These are phyloP conservation scores for Ageneiosus marmoratus DNA, from an alignment of 2,113 vertebrate genomes.

Conservation along the genomic window DNA sequence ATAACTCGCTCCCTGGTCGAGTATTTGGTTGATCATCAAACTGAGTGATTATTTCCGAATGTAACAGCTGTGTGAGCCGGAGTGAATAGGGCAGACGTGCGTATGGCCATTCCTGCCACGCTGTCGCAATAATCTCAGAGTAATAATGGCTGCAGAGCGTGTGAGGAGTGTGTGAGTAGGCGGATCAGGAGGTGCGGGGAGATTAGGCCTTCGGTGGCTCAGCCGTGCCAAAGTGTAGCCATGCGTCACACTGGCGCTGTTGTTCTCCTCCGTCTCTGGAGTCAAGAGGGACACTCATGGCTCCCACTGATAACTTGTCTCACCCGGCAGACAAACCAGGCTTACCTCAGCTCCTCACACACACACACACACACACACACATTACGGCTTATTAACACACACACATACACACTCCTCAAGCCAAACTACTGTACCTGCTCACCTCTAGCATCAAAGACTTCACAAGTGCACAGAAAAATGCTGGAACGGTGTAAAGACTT, in stretches of 20 bases:
- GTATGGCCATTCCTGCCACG: slow-evolving; percentile 27
- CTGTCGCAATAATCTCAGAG: slow-evolving; percentile 45
- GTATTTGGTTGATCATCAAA: slow-evolving; percentile 17
- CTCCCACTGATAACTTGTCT: slow-evolving; percentile 76
- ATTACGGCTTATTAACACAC: background rate
- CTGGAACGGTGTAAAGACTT: background rate
- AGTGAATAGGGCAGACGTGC: slow-evolving; percentile 34
- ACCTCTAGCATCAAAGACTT: slow-evolving; percentile 6
- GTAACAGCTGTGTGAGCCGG: slow-evolving; percentile 7
- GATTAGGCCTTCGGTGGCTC: slow-evolving; percentile 50
- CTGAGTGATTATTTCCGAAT: background rate
- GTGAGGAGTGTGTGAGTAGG: slow-evolving; percentile 61
- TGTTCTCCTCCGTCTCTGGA: slow-evolving; percentile 74
- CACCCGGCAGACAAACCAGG: slow-evolving; percentile 68
- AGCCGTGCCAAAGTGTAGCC: slow-evolving; percentile 70
- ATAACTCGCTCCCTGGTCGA: background rate
- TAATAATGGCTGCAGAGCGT: slow-evolving; percentile 52
- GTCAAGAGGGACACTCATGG: slow-evolving; percentile 74
- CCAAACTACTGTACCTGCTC: background rate
- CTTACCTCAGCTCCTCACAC: slow-evolving; percentile 46
- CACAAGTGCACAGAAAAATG: background rate
- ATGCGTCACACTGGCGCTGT: slow-evolving; percentile 76
- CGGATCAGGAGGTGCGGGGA: slow-evolving; percentile 55
- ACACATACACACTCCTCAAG: slow-evolving; percentile 2
- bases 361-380: slow-evolving; percentile 27